Evolutionary conservation across 2,888 invertebrate species (phyloP).

Genomic region (Empis stercorea): DNA sequence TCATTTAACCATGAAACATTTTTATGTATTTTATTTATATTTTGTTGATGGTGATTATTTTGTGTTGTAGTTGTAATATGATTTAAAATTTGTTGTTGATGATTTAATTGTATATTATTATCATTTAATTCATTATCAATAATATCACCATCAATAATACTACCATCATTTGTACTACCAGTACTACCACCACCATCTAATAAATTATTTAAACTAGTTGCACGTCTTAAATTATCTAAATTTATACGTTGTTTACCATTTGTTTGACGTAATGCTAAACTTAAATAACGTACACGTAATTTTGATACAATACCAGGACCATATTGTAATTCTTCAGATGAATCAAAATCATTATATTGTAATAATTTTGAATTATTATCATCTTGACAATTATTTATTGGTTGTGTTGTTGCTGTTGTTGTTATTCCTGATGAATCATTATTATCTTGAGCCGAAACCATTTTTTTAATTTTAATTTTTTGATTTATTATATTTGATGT

Average conservation of each 20-base stretch:
- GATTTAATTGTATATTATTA: background rate
- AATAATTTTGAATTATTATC: constrained; percentile 7
- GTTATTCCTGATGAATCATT: constrained; percentile 4
- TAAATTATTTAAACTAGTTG: constrained; percentile 73
- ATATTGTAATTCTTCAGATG: constrained; percentile 70
- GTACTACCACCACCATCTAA: constrained; percentile 50
- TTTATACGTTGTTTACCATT: constrained; percentile 50
- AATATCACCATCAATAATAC: constrained; percentile 8
- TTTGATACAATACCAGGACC: constrained; percentile 86
- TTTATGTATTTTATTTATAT: background rate
- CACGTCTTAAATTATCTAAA: constrained; percentile 56
- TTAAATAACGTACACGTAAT: constrained; percentile 74
- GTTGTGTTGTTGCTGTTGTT: constrained; percentile 10
- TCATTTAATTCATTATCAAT: constrained; percentile 6
- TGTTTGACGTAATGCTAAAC: constrained; percentile 67
- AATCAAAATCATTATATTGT: constrained; percentile 32
- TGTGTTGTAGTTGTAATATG: constrained; percentile 3
- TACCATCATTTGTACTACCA: constrained; percentile 27
- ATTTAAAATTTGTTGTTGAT: background rate
- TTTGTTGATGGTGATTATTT: constrained; percentile 4
- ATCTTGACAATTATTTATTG: constrained; percentile 11
- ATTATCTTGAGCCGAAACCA: background rate
- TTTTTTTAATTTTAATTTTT: background rate
- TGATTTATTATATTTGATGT: background rate
- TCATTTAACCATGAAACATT: background rate